A percentile compares a stretch with the other conserved stretches of the same genome.
Evolutionary conservation across 2,113 vertebrate genomes (phyloP).

Genomic region (Morphnarchus princeps): DNA sequence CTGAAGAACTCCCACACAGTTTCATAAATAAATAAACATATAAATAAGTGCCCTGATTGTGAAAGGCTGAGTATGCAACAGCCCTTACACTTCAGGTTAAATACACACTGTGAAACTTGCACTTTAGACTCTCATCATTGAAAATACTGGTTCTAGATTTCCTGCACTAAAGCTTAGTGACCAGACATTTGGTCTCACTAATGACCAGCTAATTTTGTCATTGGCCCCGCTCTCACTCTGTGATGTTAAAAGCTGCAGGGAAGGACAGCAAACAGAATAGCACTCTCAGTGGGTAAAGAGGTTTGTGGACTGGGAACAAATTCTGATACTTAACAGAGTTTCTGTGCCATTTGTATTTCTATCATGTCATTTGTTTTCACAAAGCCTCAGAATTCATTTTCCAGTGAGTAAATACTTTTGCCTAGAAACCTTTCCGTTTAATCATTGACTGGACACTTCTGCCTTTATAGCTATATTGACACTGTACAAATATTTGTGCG

Average conservation of each 20-base stretch:
- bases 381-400: conserved; percentile 15
- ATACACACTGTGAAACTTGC: neutral
- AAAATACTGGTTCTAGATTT: neutral
- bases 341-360: neutral
- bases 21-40: neutral
- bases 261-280: neutral
- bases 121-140: neutral
- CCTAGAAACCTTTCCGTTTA: neutral
- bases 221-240: neutral
- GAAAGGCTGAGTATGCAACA: neutral
- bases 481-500: neutral
- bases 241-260: neutral
- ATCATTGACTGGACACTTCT: neutral
- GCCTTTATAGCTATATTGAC: neutral
- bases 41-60: neutral
- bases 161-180: neutral
- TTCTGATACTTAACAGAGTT: neutral
- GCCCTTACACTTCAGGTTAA: neutral
- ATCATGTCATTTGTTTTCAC: neutral
- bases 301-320: neutral
- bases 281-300: neutral
- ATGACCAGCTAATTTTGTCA: neutral
- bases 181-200: neutral
- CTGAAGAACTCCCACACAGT: neutral
- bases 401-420: neutral